Evolutionary conservation across 2,888 invertebrate species (phyloP).

Genomic region (Agrochola lota): DNA sequence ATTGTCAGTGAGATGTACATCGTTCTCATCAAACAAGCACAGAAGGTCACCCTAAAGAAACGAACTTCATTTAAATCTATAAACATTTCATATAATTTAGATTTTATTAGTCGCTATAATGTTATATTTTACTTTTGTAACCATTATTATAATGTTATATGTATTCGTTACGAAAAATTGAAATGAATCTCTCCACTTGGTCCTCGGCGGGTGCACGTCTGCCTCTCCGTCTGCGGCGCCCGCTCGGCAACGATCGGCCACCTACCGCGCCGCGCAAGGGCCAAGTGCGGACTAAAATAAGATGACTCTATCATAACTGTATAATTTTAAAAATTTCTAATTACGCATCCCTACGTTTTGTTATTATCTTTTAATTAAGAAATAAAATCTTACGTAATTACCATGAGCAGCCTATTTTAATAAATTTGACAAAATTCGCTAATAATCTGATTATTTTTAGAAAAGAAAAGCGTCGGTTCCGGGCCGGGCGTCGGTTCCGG

Average conservation of each 20-base stretch:
- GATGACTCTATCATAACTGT: constrained; percentile 89
- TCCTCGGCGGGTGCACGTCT: constrained; percentile 64
- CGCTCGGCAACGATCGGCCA: constrained; percentile 39
- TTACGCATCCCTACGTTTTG: constrained; percentile 90
- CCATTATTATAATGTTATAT: constrained; percentile 90
- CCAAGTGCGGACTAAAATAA: constrained; percentile 84
- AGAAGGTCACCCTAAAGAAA: constrained; percentile 88
- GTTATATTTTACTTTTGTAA: constrained; percentile 91
- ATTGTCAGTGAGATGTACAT: constrained; percentile 86
- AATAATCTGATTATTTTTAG: constrained; percentile 86
- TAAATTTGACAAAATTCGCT: constrained; percentile 89
- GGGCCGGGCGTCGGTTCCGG: constrained; percentile 77
- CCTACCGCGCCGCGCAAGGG: constrained; percentile 68
- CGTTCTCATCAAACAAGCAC: constrained; percentile 86
- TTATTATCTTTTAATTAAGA: constrained; percentile 91
- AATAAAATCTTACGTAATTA: constrained; percentile 90
- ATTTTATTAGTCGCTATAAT: constrained; percentile 90
- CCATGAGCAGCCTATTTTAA: constrained; percentile 90
- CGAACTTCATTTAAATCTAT: constrained; percentile 89
- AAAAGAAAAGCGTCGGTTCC: constrained; percentile 87
- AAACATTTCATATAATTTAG: constrained; percentile 91
- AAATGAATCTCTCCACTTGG: constrained; percentile 83
- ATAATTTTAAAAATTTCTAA: constrained; percentile 91
- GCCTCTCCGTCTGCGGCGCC: constrained; percentile 37
- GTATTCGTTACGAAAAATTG: constrained; percentile 89